Conservation (phyloP, 2,888 invertebrate species). For the Dolichomitus sp. region DNA sequence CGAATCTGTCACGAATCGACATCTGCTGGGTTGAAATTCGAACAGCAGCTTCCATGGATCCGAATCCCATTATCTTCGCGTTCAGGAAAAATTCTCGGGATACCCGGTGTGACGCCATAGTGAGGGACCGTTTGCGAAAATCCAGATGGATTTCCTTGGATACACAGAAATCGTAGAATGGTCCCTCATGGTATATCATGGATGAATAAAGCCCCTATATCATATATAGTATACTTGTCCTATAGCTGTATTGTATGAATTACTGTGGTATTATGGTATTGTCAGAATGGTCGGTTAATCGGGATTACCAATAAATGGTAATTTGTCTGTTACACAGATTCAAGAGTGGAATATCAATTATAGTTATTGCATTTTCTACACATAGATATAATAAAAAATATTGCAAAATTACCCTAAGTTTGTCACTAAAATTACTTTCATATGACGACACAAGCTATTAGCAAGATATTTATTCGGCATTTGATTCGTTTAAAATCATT, state of each 20-base stretch:
- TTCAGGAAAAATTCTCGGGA: constrained; percentile 36
- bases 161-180: constrained; percentile 26
- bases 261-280: not conserved
- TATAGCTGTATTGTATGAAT: not conserved
- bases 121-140: constrained; percentile 40
- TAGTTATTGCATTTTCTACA: no score
- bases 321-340: no score
- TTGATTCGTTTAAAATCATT: constrained; percentile 2
- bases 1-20: constrained; percentile 62
- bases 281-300: not conserved
- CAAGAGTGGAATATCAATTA: no score
- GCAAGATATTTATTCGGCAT: not conserved
- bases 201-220: constrained; percentile 16
- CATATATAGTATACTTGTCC: not conserved
- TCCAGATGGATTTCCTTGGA: constrained; percentile 57
- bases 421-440: no score
- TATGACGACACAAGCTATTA: not conserved
- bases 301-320: no score
- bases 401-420: no score
- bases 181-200: constrained; percentile 10
- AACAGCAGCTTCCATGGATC: not conserved
- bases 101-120: not conserved
- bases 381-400: no score
- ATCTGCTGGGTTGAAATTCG: constrained; percentile 52
- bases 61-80: constrained; percentile 16